Evolutionary conservation across 2,113 vertebrate genomes (phyloP), one percentile per base, ranked within the genome.

Genomic region (Myodes glareolus): DNA sequence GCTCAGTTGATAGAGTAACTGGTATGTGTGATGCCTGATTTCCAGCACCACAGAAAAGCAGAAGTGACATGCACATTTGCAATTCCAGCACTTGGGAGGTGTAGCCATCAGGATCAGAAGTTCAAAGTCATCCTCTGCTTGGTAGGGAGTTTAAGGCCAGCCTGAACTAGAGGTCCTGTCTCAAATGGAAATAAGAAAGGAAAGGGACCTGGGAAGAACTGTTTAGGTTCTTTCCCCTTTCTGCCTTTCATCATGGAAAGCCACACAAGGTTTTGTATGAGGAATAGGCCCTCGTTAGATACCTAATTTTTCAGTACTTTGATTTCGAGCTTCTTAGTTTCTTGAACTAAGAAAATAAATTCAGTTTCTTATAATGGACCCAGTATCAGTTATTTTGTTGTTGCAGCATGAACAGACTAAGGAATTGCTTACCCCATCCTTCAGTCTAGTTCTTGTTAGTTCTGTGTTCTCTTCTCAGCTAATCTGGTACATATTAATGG

Each of bases 401-500:
- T 50, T 77, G 70, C 50, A 72, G 39, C 61, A 85, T 13, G 21
- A 85, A 93, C 27, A 73, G 55, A 89, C n/a, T 75, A 90, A 85
- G 33, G 14, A 27, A 84, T 47, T 73, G 3, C 78, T 61, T 61
- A 50, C 5, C 10, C 27, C 81, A 39, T 14, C 47, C 33, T n/a
- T 95, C 84, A 25, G 27, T 81, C 58, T 73, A 52, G 50, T 65
- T 88, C 33, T n/a, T 81, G 50, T 75, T 70, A 81, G 88, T 91
- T 63, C 91, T 76, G 65, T 8, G 23, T 95, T 90, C n/a, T 90
- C 29, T 95, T 90, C n/a, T 90, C 33, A 11, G n/a, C 67, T 85
- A 96, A 63, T 2, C 91, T 91, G 76, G 50, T 33, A 88, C 50
- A 84, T 84, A 81, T 85, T 92, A 86, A 92, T 61, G 70, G 81